Evolutionary conservation across 2,888 invertebrate species (phyloP), one percentile per base, ranked within the genome.

Genomic region (Ectropis crepuscularia): DNA sequence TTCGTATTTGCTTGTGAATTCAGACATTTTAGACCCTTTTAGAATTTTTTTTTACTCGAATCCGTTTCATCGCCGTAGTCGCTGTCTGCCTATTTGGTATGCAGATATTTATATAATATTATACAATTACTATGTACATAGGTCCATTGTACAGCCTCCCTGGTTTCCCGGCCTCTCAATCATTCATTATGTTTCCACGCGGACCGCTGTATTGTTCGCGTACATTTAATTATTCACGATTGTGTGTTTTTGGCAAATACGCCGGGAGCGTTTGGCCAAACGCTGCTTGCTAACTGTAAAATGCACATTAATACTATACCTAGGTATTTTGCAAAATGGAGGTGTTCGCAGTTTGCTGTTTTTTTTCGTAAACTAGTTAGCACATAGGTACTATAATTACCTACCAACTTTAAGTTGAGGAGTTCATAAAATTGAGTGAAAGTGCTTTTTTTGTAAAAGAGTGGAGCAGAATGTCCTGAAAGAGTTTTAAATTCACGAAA

Each of bases 241-340:
- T 74, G 74, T 77, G 72, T 79, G 78, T 75, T 75, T 74, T 65
- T 73, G 74, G 80, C 81, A 80, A 81, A 82, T 77, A 81, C 57
- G 73, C 81, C 75, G 57, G 57, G 28, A 38, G 37, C 43, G 59
- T 6, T 37, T 36, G 51, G 16, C 38, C 42, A 36, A 43, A 10
- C 39, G 46, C 7, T 46, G 46, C 16, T 28, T 28, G 16, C 16
- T 28, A 28, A 28, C 16, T 28, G 16, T 28, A 28, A 28, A 28
- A 28, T 28, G 16, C 16, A 28, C 16, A 28, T 28, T 28, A 28
- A 28, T 28, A 28, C 16, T 28, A 28, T 28, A 28, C 2, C 2
- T 1, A 28, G 4, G 2, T 2, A 28, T 4, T 28, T 4, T 4
- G 4, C 46, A 12, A 6, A 46, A 12, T 46, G 46, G n/a, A 45